Conservation (phyloP, 2,113 vertebrate genomes). For the Cololabis saira region DNA sequence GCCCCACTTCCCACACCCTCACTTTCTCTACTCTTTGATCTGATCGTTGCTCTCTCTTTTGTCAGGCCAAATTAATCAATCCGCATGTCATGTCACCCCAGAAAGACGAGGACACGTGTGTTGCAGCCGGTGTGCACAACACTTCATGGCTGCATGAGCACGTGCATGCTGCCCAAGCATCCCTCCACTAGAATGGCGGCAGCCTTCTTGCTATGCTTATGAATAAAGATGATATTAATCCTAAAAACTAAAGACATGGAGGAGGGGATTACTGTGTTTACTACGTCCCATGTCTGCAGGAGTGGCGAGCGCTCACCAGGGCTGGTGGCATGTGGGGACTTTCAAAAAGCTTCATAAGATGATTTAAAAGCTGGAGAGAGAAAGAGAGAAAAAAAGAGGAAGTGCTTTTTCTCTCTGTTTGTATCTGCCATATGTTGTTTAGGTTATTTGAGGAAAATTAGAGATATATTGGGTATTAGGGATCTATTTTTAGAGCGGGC, state of each 20-base stretch:
- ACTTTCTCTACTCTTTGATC: constrained; percentile 54
- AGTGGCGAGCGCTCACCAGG: constrained; percentile 40
- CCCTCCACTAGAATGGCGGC: constrained; percentile 25
- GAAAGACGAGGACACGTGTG: constrained; percentile 39
- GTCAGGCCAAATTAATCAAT: constrained; percentile 63
- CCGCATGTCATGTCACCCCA: constrained; percentile 48
- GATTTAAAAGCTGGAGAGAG: constrained; percentile 6
- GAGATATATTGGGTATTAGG: constrained; percentile 23
- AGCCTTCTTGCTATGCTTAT: constrained; percentile 49
- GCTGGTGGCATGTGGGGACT: constrained; percentile 38
- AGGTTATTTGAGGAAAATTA: constrained; percentile 48
- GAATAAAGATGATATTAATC: constrained; percentile 75
- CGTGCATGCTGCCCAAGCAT: constrained; percentile 12
- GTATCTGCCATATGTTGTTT: constrained; percentile 42
- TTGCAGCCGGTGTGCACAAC: constrained; percentile 22
- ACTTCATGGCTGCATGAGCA: constrained; percentile 14
- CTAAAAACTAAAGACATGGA: constrained; percentile 67
- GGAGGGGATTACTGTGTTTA: constrained; percentile 71
- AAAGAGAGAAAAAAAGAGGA: background rate
- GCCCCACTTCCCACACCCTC: background rate
- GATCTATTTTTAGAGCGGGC: constrained; percentile 57
- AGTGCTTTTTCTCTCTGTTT: constrained; percentile 3
- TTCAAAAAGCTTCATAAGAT: constrained; percentile 42
- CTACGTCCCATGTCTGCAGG: constrained; percentile 39
- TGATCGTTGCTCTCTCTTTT: constrained; percentile 58